Conservation (phyloP, 2,113 vertebrate species). For the Perca schrenkii region DNA sequence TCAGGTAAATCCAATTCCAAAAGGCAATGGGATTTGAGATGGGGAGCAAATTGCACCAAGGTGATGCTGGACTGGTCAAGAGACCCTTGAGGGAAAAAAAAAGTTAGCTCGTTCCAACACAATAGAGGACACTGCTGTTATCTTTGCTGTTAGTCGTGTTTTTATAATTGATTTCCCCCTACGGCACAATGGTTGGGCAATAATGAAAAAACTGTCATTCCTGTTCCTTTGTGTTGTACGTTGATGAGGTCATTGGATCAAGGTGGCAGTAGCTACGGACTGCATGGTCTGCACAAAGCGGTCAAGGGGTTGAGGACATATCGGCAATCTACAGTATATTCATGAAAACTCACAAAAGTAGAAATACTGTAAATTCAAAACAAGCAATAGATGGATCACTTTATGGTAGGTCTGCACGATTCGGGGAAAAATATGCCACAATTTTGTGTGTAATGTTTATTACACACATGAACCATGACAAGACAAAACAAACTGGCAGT, state of each 20-base stretch:
- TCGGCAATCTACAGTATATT: slow-evolving; percentile 31
- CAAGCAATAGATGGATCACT: background rate
- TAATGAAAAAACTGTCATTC: slow-evolving; percentile 84
- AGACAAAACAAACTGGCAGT: no score
- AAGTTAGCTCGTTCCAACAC: slow-evolving; percentile 70
- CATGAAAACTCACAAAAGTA: slow-evolving; percentile 15
- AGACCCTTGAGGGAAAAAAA: slow-evolving; percentile 79
- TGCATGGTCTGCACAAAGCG: slow-evolving; percentile 26
- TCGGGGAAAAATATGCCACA: no score
- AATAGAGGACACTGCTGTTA: slow-evolving; percentile 83
- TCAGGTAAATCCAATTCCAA: slow-evolving; percentile 88
- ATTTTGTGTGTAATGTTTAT: no score
- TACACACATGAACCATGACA: no score
- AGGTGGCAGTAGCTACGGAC: slow-evolving; percentile 62
- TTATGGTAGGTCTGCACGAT: background rate
- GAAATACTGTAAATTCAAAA: slow-evolving; percentile 38
- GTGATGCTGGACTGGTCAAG: slow-evolving; percentile 83
- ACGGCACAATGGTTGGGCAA: slow-evolving; percentile 79
- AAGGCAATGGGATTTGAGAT: slow-evolving; percentile 87
- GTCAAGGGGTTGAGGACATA: slow-evolving; percentile 63
- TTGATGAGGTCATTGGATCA: slow-evolving; percentile 84
- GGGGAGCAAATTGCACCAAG: slow-evolving; percentile 85
- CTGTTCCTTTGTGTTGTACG: slow-evolving; percentile 81
- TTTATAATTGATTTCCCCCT: slow-evolving; percentile 87
- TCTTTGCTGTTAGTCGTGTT: slow-evolving; percentile 84